phyloP scores from a whole-genome alignment of 2,113 vertebrate species.

The Trematocara unimaculatum region DNA sequence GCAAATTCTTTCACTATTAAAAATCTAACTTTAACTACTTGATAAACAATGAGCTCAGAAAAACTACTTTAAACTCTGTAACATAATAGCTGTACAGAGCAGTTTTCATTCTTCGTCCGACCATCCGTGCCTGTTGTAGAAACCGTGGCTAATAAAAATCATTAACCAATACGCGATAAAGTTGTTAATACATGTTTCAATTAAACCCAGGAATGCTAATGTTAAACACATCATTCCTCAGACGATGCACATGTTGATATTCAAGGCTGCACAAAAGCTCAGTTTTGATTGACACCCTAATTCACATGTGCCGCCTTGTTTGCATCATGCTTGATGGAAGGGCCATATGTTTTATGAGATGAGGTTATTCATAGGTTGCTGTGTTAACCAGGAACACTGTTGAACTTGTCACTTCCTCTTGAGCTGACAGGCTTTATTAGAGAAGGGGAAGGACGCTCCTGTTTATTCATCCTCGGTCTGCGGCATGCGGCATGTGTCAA shows the following conservation, averaged over 20 bases:
- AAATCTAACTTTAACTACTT: background rate
- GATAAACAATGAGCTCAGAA: background rate
- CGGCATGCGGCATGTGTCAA: slow-evolving; percentile 22
- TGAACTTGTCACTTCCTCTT: slow-evolving; percentile 54
- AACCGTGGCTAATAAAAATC: background rate
- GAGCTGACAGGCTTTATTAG: slow-evolving; percentile 55
- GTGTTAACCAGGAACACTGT: slow-evolving; percentile 56
- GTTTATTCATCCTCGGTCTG: slow-evolving; percentile 28
- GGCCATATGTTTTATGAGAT: slow-evolving; percentile 50
- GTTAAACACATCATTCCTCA: background rate
- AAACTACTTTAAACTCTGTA: background rate
- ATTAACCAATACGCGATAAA: background rate
- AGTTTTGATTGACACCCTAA: slow-evolving; percentile 39
- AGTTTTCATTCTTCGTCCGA: background rate
- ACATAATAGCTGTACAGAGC: background rate
- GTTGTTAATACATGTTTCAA: background rate
- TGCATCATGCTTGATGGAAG: slow-evolving; percentile 26
- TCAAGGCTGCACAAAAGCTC: background rate
- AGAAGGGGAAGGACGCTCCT: background rate
- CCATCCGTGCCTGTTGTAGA: background rate
- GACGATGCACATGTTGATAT: background rate
- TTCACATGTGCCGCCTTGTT: slow-evolving; percentile 36
- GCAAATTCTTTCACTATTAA: background rate
- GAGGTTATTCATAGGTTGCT: slow-evolving; percentile 57
- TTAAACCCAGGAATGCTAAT: background rate